Base-by-base conservation (phyloP, 2,113 vertebrate species). In the Cheirogaleus medius region DNA sequence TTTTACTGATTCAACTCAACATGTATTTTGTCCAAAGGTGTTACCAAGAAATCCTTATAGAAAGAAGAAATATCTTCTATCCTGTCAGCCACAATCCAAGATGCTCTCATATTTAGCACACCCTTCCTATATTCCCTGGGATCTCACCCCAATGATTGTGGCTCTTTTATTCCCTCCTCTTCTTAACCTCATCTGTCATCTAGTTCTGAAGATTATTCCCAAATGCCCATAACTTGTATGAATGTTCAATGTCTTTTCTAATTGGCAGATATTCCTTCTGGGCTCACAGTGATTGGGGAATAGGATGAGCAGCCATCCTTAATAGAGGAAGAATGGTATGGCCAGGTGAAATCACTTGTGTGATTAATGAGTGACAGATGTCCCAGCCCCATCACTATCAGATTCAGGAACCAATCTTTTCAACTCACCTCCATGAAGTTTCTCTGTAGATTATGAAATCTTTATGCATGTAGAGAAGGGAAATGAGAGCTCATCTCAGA, bases 321-420 rank as follows among this genome's bases (percentile, higher is more conserved):
- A 87, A 58, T 91, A 49, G 49, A 13, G 39, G 14, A 47, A 92
- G 60, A 29, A 84, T 20, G 18, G 39, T 21, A 34, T 14, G 66
- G 9, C 39, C 73, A 96, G 77, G 39, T 90, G 56, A 96, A 74
- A 74, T 68, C 74, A 81, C 37, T 80, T 93, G 34, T 71, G 37
- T 97, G 68, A 89, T 82, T 87, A 87, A 63, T 84, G 78, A 97
- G 25, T 80, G 95, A 89, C 68, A 97, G 58, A 64, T 91, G 68
- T 87, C 58, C 68, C 49, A 86, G 14, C 5, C 3, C 15, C 76
- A 69, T 81, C 42, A 71, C 7, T 44, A 74, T 34, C 6, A 6
- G 44, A 52, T 52, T 81, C 56, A 81, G 42, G 27, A 94, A 60
- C 42, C 39, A 47, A 69, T 83, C 68, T 78, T 44, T n/a, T 71